Base-by-base conservation (phyloP, 1,140 invertebrate species). In the Gryon sp. region DNA sequence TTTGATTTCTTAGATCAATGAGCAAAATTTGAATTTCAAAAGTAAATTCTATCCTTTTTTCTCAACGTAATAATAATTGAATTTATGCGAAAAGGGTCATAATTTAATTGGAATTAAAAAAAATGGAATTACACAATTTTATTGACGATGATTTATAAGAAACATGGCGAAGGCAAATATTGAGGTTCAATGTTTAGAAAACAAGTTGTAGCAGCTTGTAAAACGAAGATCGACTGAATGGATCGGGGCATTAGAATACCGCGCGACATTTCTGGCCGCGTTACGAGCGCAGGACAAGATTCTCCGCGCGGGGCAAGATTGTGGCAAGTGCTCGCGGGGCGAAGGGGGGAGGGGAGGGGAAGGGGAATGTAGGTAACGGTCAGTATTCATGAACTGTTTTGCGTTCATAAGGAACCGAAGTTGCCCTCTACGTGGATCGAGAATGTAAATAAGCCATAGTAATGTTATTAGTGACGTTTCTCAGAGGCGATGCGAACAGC, bases 391-490 rank as follows among this genome's bases (percentile, higher is more conserved):
- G 73, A 80, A 79, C 43, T 80, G 62, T 76, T 69, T 48, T 24
- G 12, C 62, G 34, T 32, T 57, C 68, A 40, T 70, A 76, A 66
- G 50, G 59, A 65, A 63, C 59, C 18, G 36, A n/a, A 74, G 68
- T 9, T 16, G 48, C 22, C 36, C 36, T 62, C 57, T 50, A 48
- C 60, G 65, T 78, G 59, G 28, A 59, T 60, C 45, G 34, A 48
- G 48, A 77, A 84, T 84, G 82, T 83, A 83, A 84, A 84, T 83
- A 82, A 84, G 72, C 75, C 16, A 59, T 66, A 46, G 45, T 32
- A 40, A 60, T 80, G 77, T 83, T 84, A 84, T 85, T 84, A 84
- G 82, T 77, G 78, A 77, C 76, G 70, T 83, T 82, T 73, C 65
- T n/a, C n/a, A n/a, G n/a, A n/a, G n/a, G 46, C 55, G 74, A 63